phyloP scores from a whole-genome alignment of 2,888 invertebrate species.

The Drosophila cracens region DNA sequence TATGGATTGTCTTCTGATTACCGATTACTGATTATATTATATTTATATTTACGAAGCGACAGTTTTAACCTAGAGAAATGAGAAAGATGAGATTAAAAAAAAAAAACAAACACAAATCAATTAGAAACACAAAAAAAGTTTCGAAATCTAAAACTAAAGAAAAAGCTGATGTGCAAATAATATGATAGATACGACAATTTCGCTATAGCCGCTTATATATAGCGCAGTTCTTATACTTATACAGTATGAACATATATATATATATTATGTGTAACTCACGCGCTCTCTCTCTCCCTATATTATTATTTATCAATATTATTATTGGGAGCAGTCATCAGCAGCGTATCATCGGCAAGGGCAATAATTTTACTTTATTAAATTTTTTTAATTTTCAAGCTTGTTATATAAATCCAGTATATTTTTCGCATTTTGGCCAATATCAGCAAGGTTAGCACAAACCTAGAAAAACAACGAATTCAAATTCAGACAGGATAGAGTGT shows the following conservation, averaged over 20 bases:
- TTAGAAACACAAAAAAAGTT: slow-evolving; percentile 30
- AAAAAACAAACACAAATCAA: slow-evolving; percentile 38
- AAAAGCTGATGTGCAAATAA: slow-evolving; percentile 36
- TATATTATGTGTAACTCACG: slow-evolving; percentile 29
- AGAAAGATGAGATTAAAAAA: slow-evolving; percentile 1
- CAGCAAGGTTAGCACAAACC: too few species aligned
- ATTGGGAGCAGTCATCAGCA: too few species aligned
- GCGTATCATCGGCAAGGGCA: too few species aligned
- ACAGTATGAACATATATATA: slow-evolving; percentile 13
- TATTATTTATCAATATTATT: too few species aligned
- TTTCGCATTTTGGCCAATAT: too few species aligned
- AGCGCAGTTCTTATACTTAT: slow-evolving; percentile 15
- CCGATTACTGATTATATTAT: slow-evolving; percentile 9
- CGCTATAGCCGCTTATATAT: slow-evolving; percentile 25
- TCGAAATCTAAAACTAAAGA: slow-evolving; percentile 8
- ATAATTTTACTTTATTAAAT: too few species aligned
- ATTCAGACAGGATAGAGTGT: too few species aligned
- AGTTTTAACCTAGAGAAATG: slow-evolving; percentile 21
- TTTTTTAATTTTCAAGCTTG: too few species aligned
- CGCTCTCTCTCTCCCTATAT: slow-evolving; percentile 21
- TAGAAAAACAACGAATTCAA: too few species aligned
- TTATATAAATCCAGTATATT: too few species aligned
- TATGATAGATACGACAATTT: slow-evolving; percentile 27
- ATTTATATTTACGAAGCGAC: slow-evolving; percentile 12
- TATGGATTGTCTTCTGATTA: slow-evolving; percentile 44